Evolutionary conservation across 2,888 invertebrate species (phyloP), one percentile per base, ranked within the genome.

Genomic region (Microctonus brassicae): DNA sequence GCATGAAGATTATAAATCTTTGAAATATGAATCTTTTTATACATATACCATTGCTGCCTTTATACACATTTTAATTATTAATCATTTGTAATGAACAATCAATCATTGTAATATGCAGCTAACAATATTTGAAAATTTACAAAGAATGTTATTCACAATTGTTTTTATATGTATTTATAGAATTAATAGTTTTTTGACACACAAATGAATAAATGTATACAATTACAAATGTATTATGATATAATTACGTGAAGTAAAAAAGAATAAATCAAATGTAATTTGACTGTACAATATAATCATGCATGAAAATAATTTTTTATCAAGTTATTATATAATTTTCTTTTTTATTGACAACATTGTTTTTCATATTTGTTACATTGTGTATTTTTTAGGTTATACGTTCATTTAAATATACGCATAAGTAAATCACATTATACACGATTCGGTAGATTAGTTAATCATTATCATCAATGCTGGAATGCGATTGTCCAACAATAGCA

Each of bases 311-410:
- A 20, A 0, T 47, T 7, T 36, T 55, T 66, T 57, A 47, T 42
- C 47, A 47, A 22, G 24, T 65, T 81, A 75, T 76, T 79, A 82
- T 77, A 76, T 81, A 80, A 83, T 84, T 83, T 83, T 82, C 76
- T 81, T 81, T 85, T 86, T 87, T 86, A 86, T 87, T 87, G 86
- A 87, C 86, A 87, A 87, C 86, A 85, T 85, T 84, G 83, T 84
- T 83, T 63, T 61, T 72, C 67, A 36, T 52, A 65, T 65, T 62
- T 81, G 80, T 86, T 85, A 86, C 84, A 86, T 55, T 55, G 26
- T 82, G 83, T 84, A 82, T 83, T 82, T 82, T 81, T 80, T 80
- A 77, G 69, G 70, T 81, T 85, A 84, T 82, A 86, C 84, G 74
- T 77, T 83, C 77, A 77, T 80, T 83, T 81, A 79, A n/a, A 80